Percentiles rank a stretch among this genome's conserved stretches.
phyloP scores from a whole-genome alignment of 2,797 vertebrate species.

The Pseudomugil tenellus region DNA sequence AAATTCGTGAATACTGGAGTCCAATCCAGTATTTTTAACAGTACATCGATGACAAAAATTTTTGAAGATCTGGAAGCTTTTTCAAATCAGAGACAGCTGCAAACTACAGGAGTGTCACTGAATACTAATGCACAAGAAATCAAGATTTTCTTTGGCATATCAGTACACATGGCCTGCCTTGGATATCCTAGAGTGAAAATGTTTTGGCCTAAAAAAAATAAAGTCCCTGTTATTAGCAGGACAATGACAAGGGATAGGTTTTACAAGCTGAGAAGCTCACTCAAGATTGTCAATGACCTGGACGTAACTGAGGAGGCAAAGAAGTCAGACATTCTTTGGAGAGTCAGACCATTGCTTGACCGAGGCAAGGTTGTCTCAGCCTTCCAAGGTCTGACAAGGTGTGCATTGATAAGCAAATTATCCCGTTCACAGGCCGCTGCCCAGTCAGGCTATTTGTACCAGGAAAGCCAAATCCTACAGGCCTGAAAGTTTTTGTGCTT shows the following conservation, averaged over 20 bases:
- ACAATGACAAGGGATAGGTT: slow-evolving; percentile 24
- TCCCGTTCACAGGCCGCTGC: background rate
- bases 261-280: slow-evolving; percentile 26
- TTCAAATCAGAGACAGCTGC: no score
- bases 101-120: slow-evolving; percentile 15
- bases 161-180: slow-evolving; percentile 34
- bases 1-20: no score
- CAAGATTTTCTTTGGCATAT: slow-evolving; percentile 39
- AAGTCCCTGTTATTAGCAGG: slow-evolving; percentile 22
- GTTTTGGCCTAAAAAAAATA: no score
- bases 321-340: slow-evolving; percentile 34
- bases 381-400: background rate
- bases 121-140: slow-evolving; percentile 50
- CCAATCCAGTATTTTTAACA: no score
- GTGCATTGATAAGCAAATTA: background rate
- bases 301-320: slow-evolving; percentile 32
- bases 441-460: slow-evolving; percentile 12
- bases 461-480: slow-evolving; percentile 41
- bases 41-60: no score
- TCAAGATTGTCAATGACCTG: slow-evolving; percentile 32
- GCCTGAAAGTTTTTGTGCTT: slow-evolving; percentile 48
- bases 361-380: slow-evolving; percentile 21
- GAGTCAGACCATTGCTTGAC: slow-evolving; percentile 31
- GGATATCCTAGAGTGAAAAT: slow-evolving; percentile 26
- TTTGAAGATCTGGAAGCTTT: no score